Percentiles rank a stretch among this genome's conserved stretches.
These are phyloP conservation scores for Capreolus pygargus DNA, from an alignment of 2,113 vertebrate genomes.

Conservation along the genomic window DNA sequence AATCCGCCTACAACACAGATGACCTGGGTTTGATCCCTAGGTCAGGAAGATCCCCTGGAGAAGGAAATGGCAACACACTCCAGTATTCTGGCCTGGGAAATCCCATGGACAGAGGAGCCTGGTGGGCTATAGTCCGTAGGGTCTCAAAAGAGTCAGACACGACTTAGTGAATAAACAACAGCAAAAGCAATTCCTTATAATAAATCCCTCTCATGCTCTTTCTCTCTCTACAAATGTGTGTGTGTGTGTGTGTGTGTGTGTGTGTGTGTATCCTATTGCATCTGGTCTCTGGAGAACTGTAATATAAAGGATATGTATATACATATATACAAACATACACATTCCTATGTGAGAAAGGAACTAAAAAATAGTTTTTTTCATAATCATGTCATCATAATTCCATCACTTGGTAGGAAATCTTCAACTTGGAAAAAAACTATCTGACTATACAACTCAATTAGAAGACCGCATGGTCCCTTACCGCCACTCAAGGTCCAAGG, in stretches of 20 bases:
- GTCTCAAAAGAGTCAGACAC: not conserved
- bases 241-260: too few relatives aligned
- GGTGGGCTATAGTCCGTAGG: not conserved
- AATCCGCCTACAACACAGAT: fast-evolving
- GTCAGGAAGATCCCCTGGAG: not conserved
- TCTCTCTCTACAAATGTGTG: not conserved
- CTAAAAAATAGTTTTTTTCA: not conserved
- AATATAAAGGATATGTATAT: not conserved
- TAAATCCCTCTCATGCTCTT: not conserved
- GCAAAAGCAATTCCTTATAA: not conserved
- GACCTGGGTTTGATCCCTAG: not conserved
- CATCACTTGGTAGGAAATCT: not conserved
- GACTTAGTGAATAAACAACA: not conserved
- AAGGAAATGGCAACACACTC: not conserved
- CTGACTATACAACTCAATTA: not conserved
- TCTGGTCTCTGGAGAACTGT: not conserved
- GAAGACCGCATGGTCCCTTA: not conserved
- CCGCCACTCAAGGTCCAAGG: not conserved
- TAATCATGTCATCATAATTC: not conserved
- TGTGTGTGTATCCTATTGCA: not conserved
- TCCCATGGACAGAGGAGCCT: not conserved
- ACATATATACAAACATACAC: not conserved
- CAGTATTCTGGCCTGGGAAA: not conserved
- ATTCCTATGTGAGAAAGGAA: not conserved
- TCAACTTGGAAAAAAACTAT: not conserved